Evolutionary conservation across 2,113 vertebrate genomes (phyloP), one percentile per base, ranked within the genome.

Genomic region (Shinisaurus crocodilurus): DNA sequence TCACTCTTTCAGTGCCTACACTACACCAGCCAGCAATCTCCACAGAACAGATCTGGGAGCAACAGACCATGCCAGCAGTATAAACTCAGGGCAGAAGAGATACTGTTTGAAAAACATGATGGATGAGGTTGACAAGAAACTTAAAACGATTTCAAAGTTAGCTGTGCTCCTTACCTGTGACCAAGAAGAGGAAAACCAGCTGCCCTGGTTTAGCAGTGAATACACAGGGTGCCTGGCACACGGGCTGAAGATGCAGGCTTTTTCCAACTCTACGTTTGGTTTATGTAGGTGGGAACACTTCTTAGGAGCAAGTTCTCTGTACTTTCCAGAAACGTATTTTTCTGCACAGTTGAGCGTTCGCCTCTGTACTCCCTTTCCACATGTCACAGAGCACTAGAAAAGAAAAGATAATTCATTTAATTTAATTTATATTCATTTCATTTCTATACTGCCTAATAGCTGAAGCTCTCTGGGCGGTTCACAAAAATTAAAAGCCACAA

Each of bases 131-230:
- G 20, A 45, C 8, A 13, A 32, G 50, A 89, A 82, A 63, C 37
- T 60, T 75, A 60, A 83, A 43, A 60, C 5, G 1, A 34, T 63
- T 89, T 84, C 88, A 84, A 75, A 89, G 70, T 69, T 32, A 67
- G 60, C 43, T 6, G 12, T n/a, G 32, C 23, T 23, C 88, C 80
- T 34, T 95, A 98, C 98, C 98, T 98, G 98, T 91, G 98, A 98
- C 98, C 98, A 99, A 75, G 98, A 95, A 2, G 98, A 98, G 5
- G 97, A 92, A 80, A 97, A 96, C 98, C 98, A 99, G 88, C 96
- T 90, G 23, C 97, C 95, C 75, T 93, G 92, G 29, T 88, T 93
- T 43, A 88, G 5, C 29, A 75, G 92, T 13, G 89, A 72, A 43
- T 6, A 80, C 6, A 20, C 74, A 50, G 95, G 94, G 91, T 48